Evolutionary conservation across 2,113 vertebrate species (phyloP), one percentile per base, ranked within the genome.

Genomic region (Toxotes chatareus): DNA sequence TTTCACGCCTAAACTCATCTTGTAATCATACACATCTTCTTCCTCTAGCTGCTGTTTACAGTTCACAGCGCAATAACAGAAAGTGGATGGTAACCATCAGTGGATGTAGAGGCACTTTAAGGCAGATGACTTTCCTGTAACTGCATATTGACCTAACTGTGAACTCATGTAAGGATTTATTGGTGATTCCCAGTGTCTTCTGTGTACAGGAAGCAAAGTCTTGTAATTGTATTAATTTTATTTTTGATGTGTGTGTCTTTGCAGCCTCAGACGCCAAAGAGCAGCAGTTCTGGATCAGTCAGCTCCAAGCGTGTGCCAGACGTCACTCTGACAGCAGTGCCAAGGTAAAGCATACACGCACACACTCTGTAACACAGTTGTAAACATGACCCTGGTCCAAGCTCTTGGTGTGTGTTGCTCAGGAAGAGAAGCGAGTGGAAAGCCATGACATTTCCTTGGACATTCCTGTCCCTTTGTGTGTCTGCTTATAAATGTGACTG

Each of bases 201-300:
- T 32, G 47, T 75, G 11, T 36, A 6, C 19, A 31, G 42, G 42
- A 63, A 44, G 40, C 75, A 38, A n/a, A 36, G 19, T 21, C 59
- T 13, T 53, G 38, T 80, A 9, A 69, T 73, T 51, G 13, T 19
- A 32, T 83, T 53, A 3, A 61, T 40, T 40, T 57, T 27, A 74
- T 23, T 80, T 44, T 60, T 59, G 8, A 1, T 40, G 5, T 81
- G 0, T 79, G 70, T 95, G 0, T 95, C 91, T 84, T 64, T 79
- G 60, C 78, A 99, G 98, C 98, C 68, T 93, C 96, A 53, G 97
- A 99, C 91, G 94, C 96, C 72, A 98, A 96, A 86, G 97, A 99
- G 93, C 97, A 96, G 89, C 97, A 98, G 78, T 96, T 97, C 64
- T 99, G 98, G 98, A 96, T 99, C 93, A 97, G 89, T 92, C 97